Conservation (phyloP, 2,888 invertebrate species). For the Drosophila paranaensis region DNA sequence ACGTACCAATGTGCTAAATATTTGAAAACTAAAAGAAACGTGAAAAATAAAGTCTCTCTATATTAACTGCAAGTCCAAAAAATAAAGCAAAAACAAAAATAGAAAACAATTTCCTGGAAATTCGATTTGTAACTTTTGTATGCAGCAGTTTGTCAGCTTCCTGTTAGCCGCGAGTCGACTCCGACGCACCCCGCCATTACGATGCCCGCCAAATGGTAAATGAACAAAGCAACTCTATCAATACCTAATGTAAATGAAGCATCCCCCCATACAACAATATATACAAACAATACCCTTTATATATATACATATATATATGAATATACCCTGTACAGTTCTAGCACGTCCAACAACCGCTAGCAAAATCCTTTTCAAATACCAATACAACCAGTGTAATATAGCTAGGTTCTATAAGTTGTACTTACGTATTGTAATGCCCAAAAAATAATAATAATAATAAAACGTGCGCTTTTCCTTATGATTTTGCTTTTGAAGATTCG, state of each 20-base stretch:
- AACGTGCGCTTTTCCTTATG: conserved; percentile 63
- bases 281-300: conserved; percentile 17
- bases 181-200: conserved; percentile 31
- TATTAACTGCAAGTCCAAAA: conserved; percentile 73
- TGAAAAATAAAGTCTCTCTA: conserved; percentile 81
- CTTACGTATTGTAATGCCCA: conserved; percentile 55
- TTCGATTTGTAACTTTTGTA: conserved; percentile 44
- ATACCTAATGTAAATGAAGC: conserved; percentile 60
- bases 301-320: conserved; percentile 6
- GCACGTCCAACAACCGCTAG: conserved; percentile 39
- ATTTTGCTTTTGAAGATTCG: conserved; percentile 28
- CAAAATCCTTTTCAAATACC: conserved; percentile 17
- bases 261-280: conserved; percentile 46
- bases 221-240: conserved; percentile 66
- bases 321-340: conserved; percentile 51
- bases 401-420: conserved; percentile 61
- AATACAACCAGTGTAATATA: conserved; percentile 60
- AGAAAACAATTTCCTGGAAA: conserved; percentile 34
- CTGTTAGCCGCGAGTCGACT: conserved; percentile 20
- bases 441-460: conserved; percentile 18
- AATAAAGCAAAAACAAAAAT: conserved; percentile 41
- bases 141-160: conserved; percentile 30
- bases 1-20: conserved; percentile 64
- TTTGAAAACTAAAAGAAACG: conserved; percentile 60
- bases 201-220: conserved; percentile 67